Evolutionary conservation across 2,797 vertebrate species (phyloP), one percentile per base, ranked within the genome.

Genomic region (Syngnathus rostellatus): DNA sequence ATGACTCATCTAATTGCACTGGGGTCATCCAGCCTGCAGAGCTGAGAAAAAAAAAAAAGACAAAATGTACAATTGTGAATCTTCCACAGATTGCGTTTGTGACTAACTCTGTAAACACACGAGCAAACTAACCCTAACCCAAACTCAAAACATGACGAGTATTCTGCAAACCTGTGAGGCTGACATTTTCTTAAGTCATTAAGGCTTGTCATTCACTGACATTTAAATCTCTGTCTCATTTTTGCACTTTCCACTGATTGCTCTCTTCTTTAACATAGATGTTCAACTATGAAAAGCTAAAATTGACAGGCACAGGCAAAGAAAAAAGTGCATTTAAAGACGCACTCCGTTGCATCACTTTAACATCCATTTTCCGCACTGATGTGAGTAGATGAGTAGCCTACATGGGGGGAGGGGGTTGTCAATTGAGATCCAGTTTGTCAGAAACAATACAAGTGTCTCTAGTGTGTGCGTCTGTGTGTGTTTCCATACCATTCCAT

Each of bases 1-100:
- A 90, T 90, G 83, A 86, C 86, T 85, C 65, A 72, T 78, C 85
- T 90, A 87, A 89, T 89, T 89, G 84, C 81, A 83, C 70, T 68
- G 83, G 78, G 78, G 82, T 84, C 85, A 86, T 73, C 76, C 74
- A 83, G 83, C 83, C 82, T 82, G 83, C 80, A 87, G 76, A 79
- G 81, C 73, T 76, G 81, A 81, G 81, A 25, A 25, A 25, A 25
- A 25, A 82, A 80, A 76, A 85, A 68, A 78, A 72, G 71, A 76
- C 79, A 80, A 77, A 85, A 69, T 76, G 71, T 72, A 74, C 55
- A 78, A 43, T 67, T 72, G 74, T 57, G 14, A 65, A 67, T 72
- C 73, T 57, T 37, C 70, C 69, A 60, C 38, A 55, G 62, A 65
- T 31, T 65, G 64, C 61, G 59, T 38, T 50, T 39, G 38, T 46